Percentiles rank a stretch among this genome's conserved stretches.
These are phyloP conservation scores for Monochamus saltuarius DNA, from an alignment of 1,140 invertebrate genomes.

Conservation along the genomic window DNA sequence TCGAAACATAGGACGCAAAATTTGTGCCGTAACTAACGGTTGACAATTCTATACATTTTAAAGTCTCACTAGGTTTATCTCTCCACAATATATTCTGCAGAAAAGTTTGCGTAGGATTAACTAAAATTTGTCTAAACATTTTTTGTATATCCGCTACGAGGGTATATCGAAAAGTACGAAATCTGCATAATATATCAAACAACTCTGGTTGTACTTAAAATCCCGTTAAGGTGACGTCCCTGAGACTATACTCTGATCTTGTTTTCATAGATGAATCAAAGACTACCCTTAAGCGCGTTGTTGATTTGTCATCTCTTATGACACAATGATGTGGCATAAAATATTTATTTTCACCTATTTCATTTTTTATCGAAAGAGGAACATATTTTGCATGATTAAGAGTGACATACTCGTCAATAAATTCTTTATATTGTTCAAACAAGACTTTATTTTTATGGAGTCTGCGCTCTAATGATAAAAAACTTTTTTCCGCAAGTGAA, in stretches of 20 bases:
- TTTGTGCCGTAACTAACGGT: slow-evolving; percentile 50
- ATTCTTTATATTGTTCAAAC: slow-evolving; percentile 30
- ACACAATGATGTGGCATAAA: slow-evolving; percentile 52
- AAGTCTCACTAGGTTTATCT: slow-evolving; percentile 19
- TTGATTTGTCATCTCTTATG: slow-evolving; percentile 34
- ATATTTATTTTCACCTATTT: slow-evolving; percentile 37
- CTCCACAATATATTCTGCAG: slow-evolving; percentile 51
- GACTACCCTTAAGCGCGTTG: slow-evolving; percentile 46
- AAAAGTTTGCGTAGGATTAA: slow-evolving; percentile 36
- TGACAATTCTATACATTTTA: slow-evolving; percentile 41
- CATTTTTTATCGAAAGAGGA: slow-evolving; percentile 11
- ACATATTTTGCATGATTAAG: slow-evolving; percentile 38
- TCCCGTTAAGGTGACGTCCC: slow-evolving; percentile 42
- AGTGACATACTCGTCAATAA: slow-evolving; percentile 41
- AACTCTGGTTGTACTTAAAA: slow-evolving; percentile 49
- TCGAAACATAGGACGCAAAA: slow-evolving; percentile 44
- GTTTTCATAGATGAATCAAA: slow-evolving; percentile 48
- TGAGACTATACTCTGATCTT: slow-evolving; percentile 41
- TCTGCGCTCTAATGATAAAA: no score
- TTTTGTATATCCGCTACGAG: slow-evolving; percentile 47
- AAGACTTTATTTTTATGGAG: neutral
- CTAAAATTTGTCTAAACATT: slow-evolving; percentile 50
- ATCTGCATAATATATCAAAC: slow-evolving; percentile 47
- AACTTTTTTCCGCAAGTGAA: no score
- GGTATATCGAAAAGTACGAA: slow-evolving; percentile 39